Base-by-base conservation (phyloP, 2,113 vertebrate species). In the Amazona guildingii region DNA sequence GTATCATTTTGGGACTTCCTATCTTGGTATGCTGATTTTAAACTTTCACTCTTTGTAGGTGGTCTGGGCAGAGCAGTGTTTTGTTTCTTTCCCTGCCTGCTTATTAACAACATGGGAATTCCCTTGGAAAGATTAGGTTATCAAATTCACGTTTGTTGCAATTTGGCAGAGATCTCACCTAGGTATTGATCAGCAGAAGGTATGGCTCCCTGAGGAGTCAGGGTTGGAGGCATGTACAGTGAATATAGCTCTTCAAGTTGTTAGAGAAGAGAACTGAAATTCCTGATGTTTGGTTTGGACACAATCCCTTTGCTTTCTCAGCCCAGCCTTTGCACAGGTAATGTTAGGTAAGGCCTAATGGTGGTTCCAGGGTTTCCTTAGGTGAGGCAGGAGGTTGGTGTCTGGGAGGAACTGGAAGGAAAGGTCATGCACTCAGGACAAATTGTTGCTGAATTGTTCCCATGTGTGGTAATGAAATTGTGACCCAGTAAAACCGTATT, bases 241-340 rank as follows among this genome's bases (percentile, higher is more conserved):
- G 48, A 52, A 72, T 55, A 17, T 3, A 33, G 5, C 61, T 43
- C 51, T 51, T 73, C 29, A 14, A 54, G 69, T 11, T 39, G 7
- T 14, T 43, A 20, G 37, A 63, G 64, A 35, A 20, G 37, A 63
- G 64, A 35, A 37, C 7, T 2, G 3, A 27, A 54, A 49, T 86
- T 23, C 46, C 28, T 29, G 7, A 1, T 14, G 13, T 44, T 67
- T 33, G 35, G 15, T 90, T 27, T 49, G 57, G 69, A 7, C 29
- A 5, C 17, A 55, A 7, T 46, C 73, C 61, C 6, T 72, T 29
- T 33, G 51, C 29, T 64, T n/a, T 49, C 2, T 48, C 66, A 92
- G n/a, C 61, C 49, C 82, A 29, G 0, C 17, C 20, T n/a, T 63
- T 2, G 6, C 5, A 10, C 1, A 9, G 48, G n/a, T 31, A 3